phyloP scores from a whole-genome alignment of 2,113 vertebrate genomes.

The Antechinus flavipes region DNA sequence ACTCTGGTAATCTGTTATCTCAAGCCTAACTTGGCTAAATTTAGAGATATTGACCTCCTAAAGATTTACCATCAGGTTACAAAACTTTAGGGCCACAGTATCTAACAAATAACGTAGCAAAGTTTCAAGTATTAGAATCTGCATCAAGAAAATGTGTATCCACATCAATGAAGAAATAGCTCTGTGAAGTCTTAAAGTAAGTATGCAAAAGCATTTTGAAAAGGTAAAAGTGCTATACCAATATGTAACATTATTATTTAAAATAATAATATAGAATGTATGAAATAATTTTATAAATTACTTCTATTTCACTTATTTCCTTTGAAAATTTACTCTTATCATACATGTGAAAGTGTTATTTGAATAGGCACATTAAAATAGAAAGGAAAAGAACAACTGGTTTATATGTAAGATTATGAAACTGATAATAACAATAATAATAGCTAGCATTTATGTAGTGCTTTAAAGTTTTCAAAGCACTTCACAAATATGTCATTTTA shows the following conservation, averaged over 20 bases:
- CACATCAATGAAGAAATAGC: not conserved
- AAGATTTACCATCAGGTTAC: not conserved
- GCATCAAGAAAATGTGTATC: not conserved
- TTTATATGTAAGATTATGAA: not conserved
- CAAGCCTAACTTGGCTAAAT: not conserved
- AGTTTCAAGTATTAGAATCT: not conserved
- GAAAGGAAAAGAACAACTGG: not conserved
- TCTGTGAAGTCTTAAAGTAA: not conserved
- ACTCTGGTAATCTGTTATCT: not conserved
- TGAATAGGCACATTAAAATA: not conserved
- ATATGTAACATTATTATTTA: slow-evolving; percentile 45
- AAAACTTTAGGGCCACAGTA: not conserved
- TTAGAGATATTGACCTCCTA: not conserved
- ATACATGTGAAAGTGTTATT: slow-evolving; percentile 39
- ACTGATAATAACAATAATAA: not conserved
- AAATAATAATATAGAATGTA: slow-evolving; percentile 44
- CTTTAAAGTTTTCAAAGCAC: not conserved
- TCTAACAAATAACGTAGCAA: not conserved
- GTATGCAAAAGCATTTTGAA: not conserved
- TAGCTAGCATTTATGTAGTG: not conserved
- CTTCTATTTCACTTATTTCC: slow-evolving; percentile 54
- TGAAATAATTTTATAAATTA: slow-evolving; percentile 50
- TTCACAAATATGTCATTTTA: not conserved
- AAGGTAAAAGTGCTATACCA: slow-evolving; percentile 63
- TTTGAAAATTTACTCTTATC: slow-evolving; percentile 57